Percentiles rank a stretch among this genome's conserved stretches.
phyloP scores from a whole-genome alignment of 1,140 invertebrate species.

The Drosophila ohnishii region DNA sequence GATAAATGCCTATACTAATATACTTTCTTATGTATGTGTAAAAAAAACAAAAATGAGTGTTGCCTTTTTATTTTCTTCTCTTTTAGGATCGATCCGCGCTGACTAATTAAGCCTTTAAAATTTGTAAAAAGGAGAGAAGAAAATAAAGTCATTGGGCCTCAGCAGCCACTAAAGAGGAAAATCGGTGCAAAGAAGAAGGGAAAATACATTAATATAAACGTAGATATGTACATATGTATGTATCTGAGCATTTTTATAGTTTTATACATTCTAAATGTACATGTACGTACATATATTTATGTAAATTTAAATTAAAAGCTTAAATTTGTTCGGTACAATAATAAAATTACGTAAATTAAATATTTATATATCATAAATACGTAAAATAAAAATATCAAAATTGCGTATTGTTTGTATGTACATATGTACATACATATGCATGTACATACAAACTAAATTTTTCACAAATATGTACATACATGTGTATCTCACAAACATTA shows the following conservation, averaged over 20 bases:
- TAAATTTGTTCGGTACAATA: not conserved
- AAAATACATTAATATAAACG: not conserved
- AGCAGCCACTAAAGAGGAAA: constrained; percentile 19
- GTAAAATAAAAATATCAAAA: no score
- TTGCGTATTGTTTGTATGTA: no score
- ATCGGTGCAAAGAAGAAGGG: not conserved
- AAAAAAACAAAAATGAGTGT: constrained; percentile 14
- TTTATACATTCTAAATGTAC: not conserved
- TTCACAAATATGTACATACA: no score
- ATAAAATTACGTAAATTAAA: no score
- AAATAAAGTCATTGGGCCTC: constrained; percentile 71
- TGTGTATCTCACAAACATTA: no score
- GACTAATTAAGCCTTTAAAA: constrained; percentile 78
- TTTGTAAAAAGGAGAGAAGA: constrained; percentile 35
- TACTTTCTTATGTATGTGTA: not conserved
- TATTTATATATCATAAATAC: no score
- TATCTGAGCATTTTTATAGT: not conserved
- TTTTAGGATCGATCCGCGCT: constrained; percentile 53
- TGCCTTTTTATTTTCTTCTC: constrained; percentile 22
- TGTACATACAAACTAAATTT: no score
- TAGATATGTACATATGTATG: constrained; percentile 4
- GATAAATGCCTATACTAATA: not conserved
- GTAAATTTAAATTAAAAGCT: not conserved
- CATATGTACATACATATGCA: no score
- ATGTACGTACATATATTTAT: not conserved